Percentiles rank a stretch among this genome's conserved stretches.
Evolutionary conservation across 2,797 vertebrate species (phyloP).

Genomic region (Psittacula derbiana): DNA sequence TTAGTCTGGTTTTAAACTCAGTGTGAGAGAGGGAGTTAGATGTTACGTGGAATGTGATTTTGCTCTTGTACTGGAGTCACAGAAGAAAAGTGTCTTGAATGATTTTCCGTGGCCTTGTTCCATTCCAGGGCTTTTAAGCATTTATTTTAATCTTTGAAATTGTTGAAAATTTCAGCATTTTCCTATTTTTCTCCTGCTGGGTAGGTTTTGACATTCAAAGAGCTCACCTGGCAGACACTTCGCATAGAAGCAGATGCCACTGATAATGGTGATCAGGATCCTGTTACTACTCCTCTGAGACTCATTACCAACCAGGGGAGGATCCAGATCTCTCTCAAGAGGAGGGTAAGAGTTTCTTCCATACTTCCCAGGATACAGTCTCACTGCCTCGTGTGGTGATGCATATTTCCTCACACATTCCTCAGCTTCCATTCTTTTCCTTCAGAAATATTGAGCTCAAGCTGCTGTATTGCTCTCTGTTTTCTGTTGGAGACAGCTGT

Average conservation of each 20-base stretch:
- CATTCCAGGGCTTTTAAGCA: neutral
- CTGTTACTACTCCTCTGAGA: constrained; percentile 90
- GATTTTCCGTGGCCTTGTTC: neutral
- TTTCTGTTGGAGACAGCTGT: constrained; percentile 13
- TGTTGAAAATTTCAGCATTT: neutral
- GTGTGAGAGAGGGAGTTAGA: neutral
- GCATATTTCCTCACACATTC: neutral
- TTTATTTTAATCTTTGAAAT: neutral
- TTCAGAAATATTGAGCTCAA: neutral
- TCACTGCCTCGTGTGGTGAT: neutral
- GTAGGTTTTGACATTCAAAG: constrained; percentile 97
- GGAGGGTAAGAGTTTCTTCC: constrained; percentile 82
- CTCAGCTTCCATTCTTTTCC: neutral
- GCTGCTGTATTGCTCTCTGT: neutral
- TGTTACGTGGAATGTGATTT: neutral
- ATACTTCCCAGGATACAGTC: neutral
- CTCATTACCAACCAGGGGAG: constrained; percentile 98
- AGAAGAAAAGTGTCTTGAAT: accelerated
- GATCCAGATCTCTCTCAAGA: constrained; percentile 94
- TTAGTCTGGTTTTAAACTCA: neutral
- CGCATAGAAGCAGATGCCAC: constrained; percentile 97
- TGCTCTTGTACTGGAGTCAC: neutral
- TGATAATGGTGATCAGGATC: constrained; percentile 90
- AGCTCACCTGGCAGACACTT: constrained; percentile 98
- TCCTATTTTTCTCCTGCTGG: neutral